A percentile compares a stretch with the other conserved stretches of the same genome.
Evolutionary conservation across 2,797 vertebrate species (phyloP).

Genomic region (Phaenicophaeus curvirostris): DNA sequence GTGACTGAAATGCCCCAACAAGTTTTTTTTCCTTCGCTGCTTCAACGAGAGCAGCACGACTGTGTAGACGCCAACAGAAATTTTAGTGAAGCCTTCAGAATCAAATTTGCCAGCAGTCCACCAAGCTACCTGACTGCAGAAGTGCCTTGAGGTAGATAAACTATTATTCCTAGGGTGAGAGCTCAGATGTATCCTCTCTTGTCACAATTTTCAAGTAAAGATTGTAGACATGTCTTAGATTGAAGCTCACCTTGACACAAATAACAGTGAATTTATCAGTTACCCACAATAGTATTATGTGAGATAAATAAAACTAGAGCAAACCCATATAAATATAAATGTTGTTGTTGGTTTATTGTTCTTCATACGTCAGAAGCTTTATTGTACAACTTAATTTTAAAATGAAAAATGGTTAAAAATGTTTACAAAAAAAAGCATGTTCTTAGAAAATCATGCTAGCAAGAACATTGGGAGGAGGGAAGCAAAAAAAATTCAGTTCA

Average conservation of each 20-base stretch:
- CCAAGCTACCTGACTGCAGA: fast-evolving
- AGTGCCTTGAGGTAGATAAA: neutral
- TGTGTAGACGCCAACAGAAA: neutral
- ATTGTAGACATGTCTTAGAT: fast-evolving
- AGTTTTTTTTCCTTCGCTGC: neutral
- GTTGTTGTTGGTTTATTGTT: conserved; percentile 88
- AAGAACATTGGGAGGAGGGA: conserved; percentile 75
- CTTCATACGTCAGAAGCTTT: conserved; percentile 87
- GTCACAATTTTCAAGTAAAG: neutral
- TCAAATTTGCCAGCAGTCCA: fast-evolving
- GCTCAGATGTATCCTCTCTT: neutral
- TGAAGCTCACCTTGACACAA: neutral
- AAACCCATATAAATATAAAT: conserved; percentile 72
- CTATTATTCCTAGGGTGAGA: fast-evolving
- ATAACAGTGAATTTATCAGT: neutral
- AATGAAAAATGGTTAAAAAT: conserved; percentile 89
- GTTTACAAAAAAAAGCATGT: conserved; percentile 88
- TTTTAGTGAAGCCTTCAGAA: neutral
- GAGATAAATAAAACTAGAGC: neutral
- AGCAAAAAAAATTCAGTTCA: conserved; percentile 89
- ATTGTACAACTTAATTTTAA: conserved; percentile 84
- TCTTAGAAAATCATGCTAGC: conserved; percentile 84
- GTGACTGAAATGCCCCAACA: neutral
- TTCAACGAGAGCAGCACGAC: neutral
- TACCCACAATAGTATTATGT: neutral